Percentiles rank a stretch among this genome's conserved stretches.
Conservation (phyloP, 2,113 vertebrate species). For the Saccopteryx leptura region DNA sequence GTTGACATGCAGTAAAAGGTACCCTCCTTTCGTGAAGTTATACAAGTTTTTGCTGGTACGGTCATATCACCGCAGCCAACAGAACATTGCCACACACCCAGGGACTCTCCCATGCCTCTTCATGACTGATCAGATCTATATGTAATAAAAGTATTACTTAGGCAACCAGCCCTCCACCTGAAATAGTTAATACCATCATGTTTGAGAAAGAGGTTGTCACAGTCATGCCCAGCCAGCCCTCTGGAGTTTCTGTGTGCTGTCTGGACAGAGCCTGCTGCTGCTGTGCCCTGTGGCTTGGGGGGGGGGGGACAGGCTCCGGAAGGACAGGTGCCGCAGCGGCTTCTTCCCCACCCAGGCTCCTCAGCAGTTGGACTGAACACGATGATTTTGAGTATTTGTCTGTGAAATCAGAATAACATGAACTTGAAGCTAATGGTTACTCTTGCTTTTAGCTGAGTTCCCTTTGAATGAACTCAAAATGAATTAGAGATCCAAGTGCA, state of each 20-base stretch:
- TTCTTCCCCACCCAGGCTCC: neutral
- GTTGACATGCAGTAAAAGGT: neutral
- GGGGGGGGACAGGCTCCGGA: no score
- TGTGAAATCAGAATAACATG: neutral
- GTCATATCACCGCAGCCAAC: no score
- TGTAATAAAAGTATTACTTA: neutral
- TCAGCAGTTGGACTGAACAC: neutral
- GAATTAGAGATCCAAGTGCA: slow-evolving; percentile 8
- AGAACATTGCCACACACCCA: neutral
- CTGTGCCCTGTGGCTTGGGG: neutral
- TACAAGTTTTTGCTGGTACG: neutral
- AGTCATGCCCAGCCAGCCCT: neutral
- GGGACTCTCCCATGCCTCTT: neutral
- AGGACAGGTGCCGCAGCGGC: neutral
- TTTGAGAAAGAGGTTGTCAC: neutral
- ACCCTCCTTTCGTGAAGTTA: neutral
- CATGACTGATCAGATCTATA: neutral
- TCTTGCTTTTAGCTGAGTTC: neutral
- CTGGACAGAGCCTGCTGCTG: neutral
- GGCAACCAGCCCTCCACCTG: neutral
- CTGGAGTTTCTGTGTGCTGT: neutral
- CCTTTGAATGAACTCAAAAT: neutral
- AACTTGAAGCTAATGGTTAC: neutral
- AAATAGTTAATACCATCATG: neutral
- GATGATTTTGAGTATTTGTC: neutral